phyloP scores from a whole-genome alignment of 2,113 vertebrate species.

The Cheirogaleus medius region DNA sequence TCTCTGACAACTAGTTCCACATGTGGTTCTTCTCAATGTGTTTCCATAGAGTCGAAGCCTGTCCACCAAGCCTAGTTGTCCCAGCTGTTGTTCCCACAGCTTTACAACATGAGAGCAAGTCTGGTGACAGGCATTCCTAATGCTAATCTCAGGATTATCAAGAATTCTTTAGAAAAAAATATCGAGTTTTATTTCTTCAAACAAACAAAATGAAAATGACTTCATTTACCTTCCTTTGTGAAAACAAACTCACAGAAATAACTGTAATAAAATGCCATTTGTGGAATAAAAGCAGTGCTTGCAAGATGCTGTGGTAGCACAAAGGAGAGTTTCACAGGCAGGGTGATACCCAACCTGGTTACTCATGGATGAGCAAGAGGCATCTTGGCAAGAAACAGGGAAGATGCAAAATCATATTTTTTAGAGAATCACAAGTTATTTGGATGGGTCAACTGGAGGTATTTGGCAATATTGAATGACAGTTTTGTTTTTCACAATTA shows the following conservation, averaged over 20 bases:
- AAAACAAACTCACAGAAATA: conserved; percentile 22
- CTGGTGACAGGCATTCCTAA: neutral
- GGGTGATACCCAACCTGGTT: neutral
- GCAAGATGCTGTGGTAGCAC: neutral
- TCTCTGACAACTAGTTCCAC: neutral
- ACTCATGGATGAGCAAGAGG: neutral
- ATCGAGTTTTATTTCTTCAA: neutral
- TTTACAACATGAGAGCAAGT: neutral
- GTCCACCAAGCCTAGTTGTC: neutral
- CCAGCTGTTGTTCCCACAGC: neutral
- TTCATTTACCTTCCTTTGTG: neutral
- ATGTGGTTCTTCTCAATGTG: neutral
- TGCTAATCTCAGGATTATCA: neutral
- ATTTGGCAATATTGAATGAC: neutral
- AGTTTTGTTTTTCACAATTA: neutral
- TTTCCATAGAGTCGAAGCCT: neutral
- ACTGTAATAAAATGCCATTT: neutral
- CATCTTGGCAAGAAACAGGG: neutral
- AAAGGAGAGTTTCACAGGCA: neutral
- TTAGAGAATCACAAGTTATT: neutral
- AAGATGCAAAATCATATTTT: neutral
- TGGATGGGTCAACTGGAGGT: neutral
- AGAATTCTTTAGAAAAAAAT: neutral
- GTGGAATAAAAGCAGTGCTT: neutral
- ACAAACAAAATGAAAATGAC: neutral